These are phyloP conservation scores for Thalpophila matura DNA, from an alignment of 2,888 invertebrate genomes.

Conservation along the genomic window DNA sequence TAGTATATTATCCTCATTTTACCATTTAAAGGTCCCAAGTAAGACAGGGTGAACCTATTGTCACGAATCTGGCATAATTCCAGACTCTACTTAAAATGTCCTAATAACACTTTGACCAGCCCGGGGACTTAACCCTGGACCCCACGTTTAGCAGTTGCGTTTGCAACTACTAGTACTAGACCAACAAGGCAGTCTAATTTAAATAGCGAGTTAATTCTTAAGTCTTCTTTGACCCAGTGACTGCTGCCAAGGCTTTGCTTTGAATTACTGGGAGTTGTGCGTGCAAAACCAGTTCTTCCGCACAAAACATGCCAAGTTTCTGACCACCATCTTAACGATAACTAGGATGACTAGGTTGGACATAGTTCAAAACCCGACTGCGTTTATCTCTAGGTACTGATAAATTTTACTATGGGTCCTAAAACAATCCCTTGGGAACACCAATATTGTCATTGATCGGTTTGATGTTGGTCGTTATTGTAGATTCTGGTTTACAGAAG, in stretches of 20 bases:
- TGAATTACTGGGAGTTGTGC: constrained; percentile 12
- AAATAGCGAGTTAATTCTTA: constrained; percentile 1
- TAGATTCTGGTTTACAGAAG: background rate
- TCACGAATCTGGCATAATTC: too few relatives aligned
- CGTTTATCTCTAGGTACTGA: background rate
- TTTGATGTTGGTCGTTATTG: background rate
- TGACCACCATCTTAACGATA: background rate
- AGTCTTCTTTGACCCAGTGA: constrained; percentile 30
- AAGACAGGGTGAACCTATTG: too few relatives aligned
- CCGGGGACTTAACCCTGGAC: too few relatives aligned
- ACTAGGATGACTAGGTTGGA: constrained; percentile 2
- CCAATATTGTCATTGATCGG: background rate
- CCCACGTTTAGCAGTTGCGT: too few relatives aligned
- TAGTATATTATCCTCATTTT: too few relatives aligned
- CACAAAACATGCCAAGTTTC: constrained; percentile 22
- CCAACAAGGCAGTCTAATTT: too few relatives aligned
- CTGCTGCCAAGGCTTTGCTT: constrained; percentile 20
- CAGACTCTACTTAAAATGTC: too few relatives aligned
- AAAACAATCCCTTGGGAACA: constrained; percentile 4
- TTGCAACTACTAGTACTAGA: too few relatives aligned
- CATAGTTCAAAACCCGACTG: background rate
- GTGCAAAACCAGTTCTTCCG: constrained; percentile 10
- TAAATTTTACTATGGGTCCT: background rate
- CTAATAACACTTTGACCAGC: too few relatives aligned
- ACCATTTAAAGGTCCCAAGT: too few relatives aligned